Base-by-base conservation (phyloP, 1,140 invertebrate genomes). In the Cyclina sinensis region DNA sequence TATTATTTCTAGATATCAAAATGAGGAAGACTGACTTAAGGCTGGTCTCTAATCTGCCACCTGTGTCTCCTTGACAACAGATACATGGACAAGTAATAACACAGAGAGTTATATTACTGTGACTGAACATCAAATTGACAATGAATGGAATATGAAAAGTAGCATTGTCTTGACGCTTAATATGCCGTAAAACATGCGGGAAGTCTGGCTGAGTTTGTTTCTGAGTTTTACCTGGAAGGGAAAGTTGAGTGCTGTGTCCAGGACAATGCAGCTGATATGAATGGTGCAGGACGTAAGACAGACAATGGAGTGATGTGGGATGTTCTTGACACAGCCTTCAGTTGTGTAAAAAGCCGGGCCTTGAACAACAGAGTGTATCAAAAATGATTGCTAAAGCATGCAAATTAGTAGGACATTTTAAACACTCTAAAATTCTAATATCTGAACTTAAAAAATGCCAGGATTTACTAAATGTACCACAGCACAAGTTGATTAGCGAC, bases 401-500 rank as follows among this genome's bases (percentile, higher is more conserved):
- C 0, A 84, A 84, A 43, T 32, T 84, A 18, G 59, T 84, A 7
- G 81, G 81, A 43, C 81, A 84, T 48, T 68, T 84, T 39, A 43
- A 68, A 68, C 81, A 84, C 24, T 46, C 81, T 14, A 70, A 9
- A 18, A 73, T 37, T 14, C 14, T 70, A 14, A 84, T 43, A 14
- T 30, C 81, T 11, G 65, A 70, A 27, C 24, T 84, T 16, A 14
- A 48, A 27, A 70, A 27, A 43, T 21, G 59, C 43, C 92, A 92
- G 70, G 62, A 85, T 80, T 39, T 59, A 4, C 74, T 92, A 30
- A 59, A 82, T 37, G 37, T 90, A 35, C 91, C 83, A 62, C 24
- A 88, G 21, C 91, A 89, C 73, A 68, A 78, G 39, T 82, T 92
- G 24, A 76, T 91, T 37, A 83, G 89, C 39, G 89, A 92, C 85